Evolutionary conservation across 1,140 invertebrate species (phyloP).

Genomic region (Eciton burchellii): DNA sequence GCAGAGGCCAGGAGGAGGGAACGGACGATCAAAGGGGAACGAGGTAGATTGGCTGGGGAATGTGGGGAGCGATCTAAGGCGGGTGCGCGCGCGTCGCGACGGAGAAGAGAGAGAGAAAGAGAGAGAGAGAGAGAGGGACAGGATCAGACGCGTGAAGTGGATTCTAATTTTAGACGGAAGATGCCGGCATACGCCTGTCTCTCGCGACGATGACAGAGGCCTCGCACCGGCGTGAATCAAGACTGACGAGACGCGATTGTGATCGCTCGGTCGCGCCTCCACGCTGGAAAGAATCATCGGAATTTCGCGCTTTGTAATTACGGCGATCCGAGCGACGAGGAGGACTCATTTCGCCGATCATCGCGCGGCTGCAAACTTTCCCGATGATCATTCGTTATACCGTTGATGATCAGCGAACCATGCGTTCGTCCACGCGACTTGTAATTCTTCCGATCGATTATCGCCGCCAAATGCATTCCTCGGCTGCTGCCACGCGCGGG

Average conservation of each 20-base stretch:
- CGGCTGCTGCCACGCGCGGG: not conserved
- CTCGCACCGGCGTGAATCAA: slow-evolving; percentile 54
- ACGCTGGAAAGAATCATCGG: slow-evolving; percentile 28
- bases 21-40: slow-evolving; percentile 67
- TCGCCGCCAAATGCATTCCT: slow-evolving; percentile 31
- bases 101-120: slow-evolving; percentile 51
- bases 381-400: slow-evolving; percentile 25
- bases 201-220: slow-evolving; percentile 55
- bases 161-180: slow-evolving; percentile 78
- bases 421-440: slow-evolving; percentile 8
- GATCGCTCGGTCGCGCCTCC: slow-evolving; percentile 10
- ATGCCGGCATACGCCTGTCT: slow-evolving; percentile 59
- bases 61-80: slow-evolving; percentile 34
- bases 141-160: slow-evolving; percentile 75
- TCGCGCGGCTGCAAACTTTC: slow-evolving; percentile 29
- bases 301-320: not conserved
- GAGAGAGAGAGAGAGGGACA: slow-evolving; percentile 51
- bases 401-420: slow-evolving; percentile 30
- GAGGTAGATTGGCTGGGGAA: slow-evolving; percentile 64
- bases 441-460: no score
- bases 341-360: no score
- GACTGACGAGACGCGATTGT: slow-evolving; percentile 65
- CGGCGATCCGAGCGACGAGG: not conserved
- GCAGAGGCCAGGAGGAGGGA: slow-evolving; percentile 23
- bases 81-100: slow-evolving; percentile 11